Evolutionary conservation across 92 coral and sea anemone species (phyloP).

Genomic region (Galaxea fascicularis): DNA sequence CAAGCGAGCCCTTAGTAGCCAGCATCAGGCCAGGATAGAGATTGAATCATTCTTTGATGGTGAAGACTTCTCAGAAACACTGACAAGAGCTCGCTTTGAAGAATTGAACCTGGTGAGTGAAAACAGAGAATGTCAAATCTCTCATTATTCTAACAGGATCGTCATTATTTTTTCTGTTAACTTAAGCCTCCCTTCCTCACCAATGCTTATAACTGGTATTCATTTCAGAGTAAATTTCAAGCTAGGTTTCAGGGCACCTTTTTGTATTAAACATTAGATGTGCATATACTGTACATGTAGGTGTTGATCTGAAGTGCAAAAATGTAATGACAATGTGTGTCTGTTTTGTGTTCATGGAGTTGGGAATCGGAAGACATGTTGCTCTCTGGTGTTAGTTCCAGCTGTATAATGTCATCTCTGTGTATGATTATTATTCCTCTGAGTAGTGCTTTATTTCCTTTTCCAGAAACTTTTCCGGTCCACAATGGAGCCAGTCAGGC

Average conservation of each 20-base stretch:
- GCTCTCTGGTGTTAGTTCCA: too few relatives aligned
- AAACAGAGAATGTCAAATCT: too few relatives aligned
- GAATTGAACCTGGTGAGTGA: slow-evolving; percentile 87
- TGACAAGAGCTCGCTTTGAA: slow-evolving; percentile 96
- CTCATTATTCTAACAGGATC: not conserved
- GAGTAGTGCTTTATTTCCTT: not conserved
- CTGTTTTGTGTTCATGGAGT: too few relatives aligned
- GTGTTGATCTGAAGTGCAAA: too few relatives aligned
- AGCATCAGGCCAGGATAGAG: slow-evolving; percentile 98
- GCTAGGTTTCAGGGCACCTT: too few relatives aligned
- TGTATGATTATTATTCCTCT: not conserved
- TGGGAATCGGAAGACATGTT: too few relatives aligned
- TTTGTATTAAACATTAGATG: too few relatives aligned
- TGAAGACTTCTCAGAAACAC: slow-evolving; percentile 98
- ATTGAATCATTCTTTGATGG: slow-evolving; percentile 97
- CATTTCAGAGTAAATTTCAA: not conserved
- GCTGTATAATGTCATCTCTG: not conserved
- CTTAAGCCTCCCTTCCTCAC: not conserved
- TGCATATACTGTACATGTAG: too few relatives aligned
- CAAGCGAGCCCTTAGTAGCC: slow-evolving; percentile 96
- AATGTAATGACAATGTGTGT: too few relatives aligned
- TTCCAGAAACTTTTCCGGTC: slow-evolving; percentile 86
- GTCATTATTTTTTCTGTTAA: not conserved
- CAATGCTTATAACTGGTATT: too few relatives aligned
- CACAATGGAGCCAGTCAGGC: slow-evolving; percentile 86